Base-by-base conservation (phyloP, 2,888 invertebrate genomes). In the Drosophila helvetica region DNA sequence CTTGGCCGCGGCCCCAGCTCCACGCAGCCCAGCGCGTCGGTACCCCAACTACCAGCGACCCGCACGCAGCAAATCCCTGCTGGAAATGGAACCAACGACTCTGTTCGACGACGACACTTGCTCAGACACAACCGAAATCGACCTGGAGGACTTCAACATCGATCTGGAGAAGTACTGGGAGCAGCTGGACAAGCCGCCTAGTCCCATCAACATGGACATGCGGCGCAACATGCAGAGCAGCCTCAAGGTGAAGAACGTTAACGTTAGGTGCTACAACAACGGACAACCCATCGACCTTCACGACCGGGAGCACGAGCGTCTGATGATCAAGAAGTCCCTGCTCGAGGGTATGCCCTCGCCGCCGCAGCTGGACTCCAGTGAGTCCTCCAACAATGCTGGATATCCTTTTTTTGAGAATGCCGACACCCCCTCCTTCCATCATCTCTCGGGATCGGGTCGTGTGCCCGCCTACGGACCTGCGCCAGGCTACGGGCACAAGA, bases 111-210 rank as follows among this genome's bases (percentile, higher is more conserved):
- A 92, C 48, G 85, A 92, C 75, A 91, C 90, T 38, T 91, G 92
- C 68, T 91, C 92, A 1, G 92, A 92, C 48, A 91, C 92, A 22
- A 92, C 92, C 0, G 92, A 92, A 78, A 90, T 92, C 72, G 92
- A 92, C 53, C 74, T 92, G 47, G 92, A 92, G 69, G 92, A 92
- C 65, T 92, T 92, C 54, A 92, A 92, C 73, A 91, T 92, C 54
- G 92, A 92, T 67, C 82, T 92, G 72, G 92, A 91, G 59, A 92
- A 92, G 75, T 92, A 92, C 75, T 92, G 92, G 92, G 92, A 91
- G 51, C 91, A 92, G 70, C 77, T 92, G 57, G 92, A 92, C 72
- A 92, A 92, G 59, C 91, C 91, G 7, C 91, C 91, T 8, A 92
- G 91, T 61, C 92, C 92, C 67, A 89, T 91, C 30, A 91, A 92